These are phyloP conservation scores for Nannospalax galili DNA, from an alignment of 2,113 vertebrate species.

Conservation along the genomic window DNA sequence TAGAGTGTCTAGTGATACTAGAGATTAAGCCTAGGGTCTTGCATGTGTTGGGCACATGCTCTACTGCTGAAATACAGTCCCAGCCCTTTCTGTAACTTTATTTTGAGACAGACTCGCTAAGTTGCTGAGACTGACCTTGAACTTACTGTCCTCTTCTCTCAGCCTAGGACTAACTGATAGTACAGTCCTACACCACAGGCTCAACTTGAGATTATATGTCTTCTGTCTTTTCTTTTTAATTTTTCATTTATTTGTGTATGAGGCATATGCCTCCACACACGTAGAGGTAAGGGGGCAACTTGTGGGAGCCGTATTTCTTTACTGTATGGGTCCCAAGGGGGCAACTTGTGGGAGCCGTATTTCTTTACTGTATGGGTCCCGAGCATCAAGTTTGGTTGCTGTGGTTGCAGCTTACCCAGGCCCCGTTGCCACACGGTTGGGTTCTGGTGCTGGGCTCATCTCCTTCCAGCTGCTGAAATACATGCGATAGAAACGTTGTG, in stretches of 20 bases:
- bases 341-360: neutral
- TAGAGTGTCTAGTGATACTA: neutral
- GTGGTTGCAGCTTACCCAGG: neutral
- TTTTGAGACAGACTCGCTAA: neutral
- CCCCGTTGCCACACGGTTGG: fast-evolving
- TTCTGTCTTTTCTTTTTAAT: no score
- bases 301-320: neutral
- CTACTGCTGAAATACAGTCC: neutral
- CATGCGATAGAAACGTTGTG: neutral
- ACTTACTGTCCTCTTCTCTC: neutral
- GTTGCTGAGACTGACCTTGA: neutral
- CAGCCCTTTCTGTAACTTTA: neutral
- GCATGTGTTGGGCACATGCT: no score
- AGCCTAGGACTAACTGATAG: neutral
- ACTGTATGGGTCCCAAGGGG: neutral
- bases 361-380: neutral
- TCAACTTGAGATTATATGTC: neutral
- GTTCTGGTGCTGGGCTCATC: neutral
- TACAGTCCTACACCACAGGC: no score
- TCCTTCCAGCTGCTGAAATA: neutral
- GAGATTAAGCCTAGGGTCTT: neutral
- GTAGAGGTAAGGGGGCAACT: neutral
- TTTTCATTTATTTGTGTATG: no score
- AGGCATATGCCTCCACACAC: neutral
- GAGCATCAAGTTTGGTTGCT: neutral